These are phyloP conservation scores for Pan paniscus DNA, from an alignment of 2,113 vertebrate genomes.

Conservation along the genomic window DNA sequence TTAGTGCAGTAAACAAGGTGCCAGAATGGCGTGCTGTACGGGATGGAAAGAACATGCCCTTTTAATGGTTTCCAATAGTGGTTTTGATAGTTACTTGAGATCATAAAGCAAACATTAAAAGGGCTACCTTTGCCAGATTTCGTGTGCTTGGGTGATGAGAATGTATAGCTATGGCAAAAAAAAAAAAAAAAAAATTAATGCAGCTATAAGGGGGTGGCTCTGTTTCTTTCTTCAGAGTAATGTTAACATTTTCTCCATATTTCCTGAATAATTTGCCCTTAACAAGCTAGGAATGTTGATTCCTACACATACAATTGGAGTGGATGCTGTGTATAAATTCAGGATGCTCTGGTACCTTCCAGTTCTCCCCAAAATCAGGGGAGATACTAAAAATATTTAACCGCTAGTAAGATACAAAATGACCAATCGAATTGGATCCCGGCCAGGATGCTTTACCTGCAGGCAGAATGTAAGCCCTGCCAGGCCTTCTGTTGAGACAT, in stretches of 20 bases:
- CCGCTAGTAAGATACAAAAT: not conserved
- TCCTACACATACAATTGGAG: not conserved
- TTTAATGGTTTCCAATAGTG: not conserved
- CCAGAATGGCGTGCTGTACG: not conserved
- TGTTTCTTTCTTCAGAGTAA: slow-evolving; percentile 10
- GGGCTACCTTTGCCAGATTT: not conserved
- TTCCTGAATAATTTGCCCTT: not conserved
- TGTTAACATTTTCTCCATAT: not conserved
- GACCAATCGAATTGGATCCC: not conserved
- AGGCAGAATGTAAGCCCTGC: not conserved
- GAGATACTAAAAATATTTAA: not conserved
- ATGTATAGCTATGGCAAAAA: not conserved
- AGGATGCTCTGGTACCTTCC: not conserved
- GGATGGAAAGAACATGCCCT: not conserved
- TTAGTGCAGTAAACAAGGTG: not conserved
- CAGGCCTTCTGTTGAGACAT: not conserved
- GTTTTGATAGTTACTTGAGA: not conserved
- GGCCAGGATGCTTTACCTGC: not conserved
- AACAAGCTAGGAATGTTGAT: not conserved
- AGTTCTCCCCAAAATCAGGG: not conserved
- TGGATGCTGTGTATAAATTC: not conserved
- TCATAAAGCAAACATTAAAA: not conserved
- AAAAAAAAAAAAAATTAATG: not conserved
- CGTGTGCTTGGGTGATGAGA: not conserved
- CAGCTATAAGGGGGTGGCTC: not conserved